Percentiles rank a stretch among this genome's conserved stretches.
phyloP scores from a whole-genome alignment of 2,888 invertebrate genomes.

The Cabera pusaria region DNA sequence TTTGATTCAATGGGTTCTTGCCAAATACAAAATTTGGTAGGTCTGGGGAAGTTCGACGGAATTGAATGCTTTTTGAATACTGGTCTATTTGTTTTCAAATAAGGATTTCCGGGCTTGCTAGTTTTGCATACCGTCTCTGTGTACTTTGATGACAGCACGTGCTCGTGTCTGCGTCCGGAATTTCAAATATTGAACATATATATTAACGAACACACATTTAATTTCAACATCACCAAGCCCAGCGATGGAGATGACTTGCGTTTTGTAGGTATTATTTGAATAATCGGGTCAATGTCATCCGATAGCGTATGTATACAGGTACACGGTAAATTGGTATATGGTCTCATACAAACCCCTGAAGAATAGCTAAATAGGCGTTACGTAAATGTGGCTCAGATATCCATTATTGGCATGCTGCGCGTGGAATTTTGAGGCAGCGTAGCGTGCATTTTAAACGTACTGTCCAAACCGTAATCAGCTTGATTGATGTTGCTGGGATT shows the following conservation, averaged over 20 bases:
- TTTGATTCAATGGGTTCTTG: too few species aligned
- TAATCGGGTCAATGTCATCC: constrained; percentile 41
- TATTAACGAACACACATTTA: constrained; percentile 31
- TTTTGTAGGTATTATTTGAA: constrained; percentile 26
- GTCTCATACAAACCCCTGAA: constrained; percentile 4
- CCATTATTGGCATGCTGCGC: constrained; percentile 14
- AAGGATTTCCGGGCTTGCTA: not conserved
- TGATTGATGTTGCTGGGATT: not conserved
- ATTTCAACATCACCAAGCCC: constrained; percentile 32
- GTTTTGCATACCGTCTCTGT: too few species aligned
- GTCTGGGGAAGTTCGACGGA: too few species aligned
- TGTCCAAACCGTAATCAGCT: too few species aligned
- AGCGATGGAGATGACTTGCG: not conserved
- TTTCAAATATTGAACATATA: constrained; percentile 26
- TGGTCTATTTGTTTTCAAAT: too few species aligned
- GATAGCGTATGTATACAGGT: too few species aligned
- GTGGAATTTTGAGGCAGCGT: not conserved
- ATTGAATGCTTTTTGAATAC: too few species aligned
- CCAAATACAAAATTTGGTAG: too few species aligned
- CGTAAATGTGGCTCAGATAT: constrained; percentile 9
- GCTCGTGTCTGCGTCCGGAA: constrained; percentile 6
- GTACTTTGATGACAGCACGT: constrained; percentile 10
- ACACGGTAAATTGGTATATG: too few species aligned
- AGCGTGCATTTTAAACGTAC: constrained; percentile 1
- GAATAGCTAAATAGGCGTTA: constrained; percentile 9